Base-by-base conservation (phyloP, 2,888 invertebrate genomes). In the Oligia fasciuncula region DNA sequence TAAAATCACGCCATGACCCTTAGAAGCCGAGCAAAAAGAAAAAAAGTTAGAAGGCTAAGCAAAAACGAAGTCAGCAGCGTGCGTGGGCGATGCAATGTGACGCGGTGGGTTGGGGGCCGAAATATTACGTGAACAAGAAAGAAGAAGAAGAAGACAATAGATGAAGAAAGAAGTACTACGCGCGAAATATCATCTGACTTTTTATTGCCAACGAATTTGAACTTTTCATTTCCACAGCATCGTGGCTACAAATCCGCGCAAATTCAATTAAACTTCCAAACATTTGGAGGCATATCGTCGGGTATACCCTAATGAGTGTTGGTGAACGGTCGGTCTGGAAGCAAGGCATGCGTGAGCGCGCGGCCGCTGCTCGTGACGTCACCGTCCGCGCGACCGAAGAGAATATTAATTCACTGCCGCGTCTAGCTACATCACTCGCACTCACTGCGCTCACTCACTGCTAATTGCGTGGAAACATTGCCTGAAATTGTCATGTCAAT, bases 311-410 rank as follows among this genome's bases (percentile, higher is more conserved):
- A 93, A 92, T 91, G 93, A 94, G 91, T 91, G 93, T 91, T 90
- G 90, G 89, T 90, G 91, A 91, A 86, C 91, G 92, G 91, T 90
- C 91, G 91, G 89, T 88, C 82, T 84, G 87, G 90, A 91, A 90
- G 89, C 93, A 93, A 95, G 94, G 94, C 95, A 95, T 94, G 96
- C 96, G 95, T 95, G 91, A 95, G 93, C 92, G 87, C 77, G 84
- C 84, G 81, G 76, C 91, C 88, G 88, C 93, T 94, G 95, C 84
- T 85, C 85, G 87, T 94, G 93, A 94, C 94, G 93, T 85, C 85
- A 85, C 23, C 76, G 86, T 76, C 84, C 86, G 80, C 85, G 84
- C 78, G 81, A 83, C 85, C 88, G 92, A 90, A 89, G 88, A 92
- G 94, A 94, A 95, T 95, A 95, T 95, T 95, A 96, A 96, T 95